Evolutionary conservation across 2,888 invertebrate genomes (phyloP), one percentile per base, ranked within the genome.

Genomic region (Leptopilina drosophilae): DNA sequence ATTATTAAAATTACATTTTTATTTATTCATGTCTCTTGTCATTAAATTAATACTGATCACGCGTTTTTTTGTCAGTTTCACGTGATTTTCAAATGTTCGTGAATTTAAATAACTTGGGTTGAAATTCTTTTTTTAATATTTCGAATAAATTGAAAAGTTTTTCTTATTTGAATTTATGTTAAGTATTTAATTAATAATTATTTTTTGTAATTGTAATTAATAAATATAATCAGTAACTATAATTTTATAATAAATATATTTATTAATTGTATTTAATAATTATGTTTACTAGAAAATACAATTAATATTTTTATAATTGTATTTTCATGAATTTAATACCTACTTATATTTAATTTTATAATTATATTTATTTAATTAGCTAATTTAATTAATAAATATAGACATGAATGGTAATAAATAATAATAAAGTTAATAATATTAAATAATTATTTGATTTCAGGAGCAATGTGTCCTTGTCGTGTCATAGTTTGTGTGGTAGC

Each of bases 401-500:
- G 26, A 2, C 0, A 26, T 26, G 3, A 26, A 26, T 26, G 1
- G 3, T 33, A 33, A 33, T 42, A 5, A 42, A 42, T 8, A 8
- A 42, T 7, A 42, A 7, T 42, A 42, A 8, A 8, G 8, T 42
- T 42, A 42, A 42, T 8, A 42, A 42, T 42, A 42, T 33, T 33
- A 42, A 42, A 66, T 53, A n/a, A 33, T 64, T 66, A 67, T 62
- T 82, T 53, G 42, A 20, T 85, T 87, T 11, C 87, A 91, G 91
- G 83, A 91, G 91, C 84, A 90, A 90, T 82, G 87, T 91, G 77
- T 91, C 91, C n/a, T 82, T 91, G 64, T 89, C 90, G 49, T 89
- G 89, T 76, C 89, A 89, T 81, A 91, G 90, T 77, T 84, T 87
- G 42, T 88, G 89, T 79, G 87, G 87, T 26, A 90, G 90, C 78